These are phyloP conservation scores for Hetaerina americana DNA, from an alignment of 1,140 invertebrate genomes.

Conservation along the genomic window DNA sequence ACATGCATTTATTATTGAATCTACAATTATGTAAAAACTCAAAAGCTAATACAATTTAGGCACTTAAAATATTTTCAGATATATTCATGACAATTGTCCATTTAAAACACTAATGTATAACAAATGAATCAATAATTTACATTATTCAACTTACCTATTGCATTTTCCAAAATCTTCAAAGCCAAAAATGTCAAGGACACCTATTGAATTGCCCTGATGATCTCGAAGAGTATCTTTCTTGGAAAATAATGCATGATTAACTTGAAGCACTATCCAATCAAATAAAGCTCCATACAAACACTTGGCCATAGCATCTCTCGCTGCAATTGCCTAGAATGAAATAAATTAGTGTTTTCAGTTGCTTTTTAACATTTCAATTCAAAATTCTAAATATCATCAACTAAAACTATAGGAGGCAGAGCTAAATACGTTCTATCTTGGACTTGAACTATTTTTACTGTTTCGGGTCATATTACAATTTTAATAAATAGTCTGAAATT, in stretches of 20 bases:
- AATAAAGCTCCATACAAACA: slow-evolving; percentile 92
- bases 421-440: no score
- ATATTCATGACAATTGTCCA: no score
- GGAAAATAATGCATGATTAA: slow-evolving; percentile 69
- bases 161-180: slow-evolving; percentile 82
- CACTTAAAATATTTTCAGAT: no score
- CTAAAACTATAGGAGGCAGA: no score
- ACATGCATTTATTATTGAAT: no score
- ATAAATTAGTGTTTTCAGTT: no score
- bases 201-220: slow-evolving; percentile 80
- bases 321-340: slow-evolving; percentile 71
- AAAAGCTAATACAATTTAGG: no score
- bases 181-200: slow-evolving; percentile 93
- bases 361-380: neutral
- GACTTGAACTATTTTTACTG: no score
- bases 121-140: neutral
- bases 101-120: no score
- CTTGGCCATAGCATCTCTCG: slow-evolving; percentile 91
- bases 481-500: no score
- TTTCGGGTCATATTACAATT: no score
- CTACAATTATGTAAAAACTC: no score
- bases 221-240: slow-evolving; percentile 68
- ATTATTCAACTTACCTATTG: slow-evolving; percentile 33
- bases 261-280: slow-evolving; percentile 94
- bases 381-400: neutral